These are phyloP conservation scores for Aproaerema taeniolella DNA, from an alignment of 2,888 invertebrate genomes.

Conservation along the genomic window DNA sequence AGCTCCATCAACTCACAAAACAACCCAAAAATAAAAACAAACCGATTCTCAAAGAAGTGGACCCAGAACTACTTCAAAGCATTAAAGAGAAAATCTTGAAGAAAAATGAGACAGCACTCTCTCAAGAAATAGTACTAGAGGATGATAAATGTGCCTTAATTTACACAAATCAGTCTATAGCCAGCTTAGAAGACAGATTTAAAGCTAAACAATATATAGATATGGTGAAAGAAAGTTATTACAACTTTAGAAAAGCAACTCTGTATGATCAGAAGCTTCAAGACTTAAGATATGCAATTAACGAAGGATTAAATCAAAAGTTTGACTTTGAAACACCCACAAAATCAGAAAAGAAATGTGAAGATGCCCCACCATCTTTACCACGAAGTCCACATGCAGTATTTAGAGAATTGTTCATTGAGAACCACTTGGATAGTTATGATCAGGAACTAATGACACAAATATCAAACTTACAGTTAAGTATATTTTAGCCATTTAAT, in stretches of 20 bases:
- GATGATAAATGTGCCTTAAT: constrained; percentile 67
- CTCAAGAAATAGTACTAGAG: constrained; percentile 41
- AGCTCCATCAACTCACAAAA: constrained; percentile 75
- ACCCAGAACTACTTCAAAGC: constrained; percentile 56
- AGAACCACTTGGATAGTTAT: constrained; percentile 58
- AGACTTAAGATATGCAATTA: constrained; percentile 66
- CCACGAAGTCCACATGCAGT: constrained; percentile 64
- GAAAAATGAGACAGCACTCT: constrained; percentile 28
- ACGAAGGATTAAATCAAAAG: constrained; percentile 64
- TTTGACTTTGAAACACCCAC: constrained; percentile 38
- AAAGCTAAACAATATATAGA: constrained; percentile 55
- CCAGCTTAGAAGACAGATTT: constrained; percentile 47
- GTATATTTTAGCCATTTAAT: no score
- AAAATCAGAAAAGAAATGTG: constrained; percentile 20
- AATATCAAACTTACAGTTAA: constrained; percentile 61
- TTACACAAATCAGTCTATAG: constrained; percentile 51
- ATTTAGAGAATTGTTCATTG: constrained; percentile 60
- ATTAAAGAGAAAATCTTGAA: constrained; percentile 62
- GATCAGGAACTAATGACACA: constrained; percentile 63
- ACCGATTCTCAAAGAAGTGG: constrained; percentile 46
- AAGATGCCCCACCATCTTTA: constrained; percentile 22
- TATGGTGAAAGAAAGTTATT: constrained; percentile 66
- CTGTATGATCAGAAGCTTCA: constrained; percentile 64
- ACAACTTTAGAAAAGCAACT: constrained; percentile 66
- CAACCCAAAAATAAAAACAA: constrained; percentile 33